Evolutionary conservation across 2,797 vertebrate genomes (phyloP), one percentile per base, ranked within the genome.

Genomic region (Jordanella pulchra): DNA sequence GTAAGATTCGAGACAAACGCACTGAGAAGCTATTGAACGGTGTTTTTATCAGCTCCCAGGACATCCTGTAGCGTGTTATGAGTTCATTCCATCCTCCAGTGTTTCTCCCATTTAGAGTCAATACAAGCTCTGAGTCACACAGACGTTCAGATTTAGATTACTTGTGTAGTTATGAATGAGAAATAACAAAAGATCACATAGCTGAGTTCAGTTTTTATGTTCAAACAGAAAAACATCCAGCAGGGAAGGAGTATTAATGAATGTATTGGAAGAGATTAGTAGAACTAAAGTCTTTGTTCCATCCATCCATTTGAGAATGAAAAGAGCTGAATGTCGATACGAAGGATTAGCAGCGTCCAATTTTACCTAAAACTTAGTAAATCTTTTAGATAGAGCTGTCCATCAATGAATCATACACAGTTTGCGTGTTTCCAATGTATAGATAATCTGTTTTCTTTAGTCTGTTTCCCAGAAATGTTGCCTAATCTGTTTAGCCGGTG

Each of bases 401-500:
- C 35, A 39, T 39, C 5, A 3, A 45, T 45, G 44, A 45, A 45
- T 45, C 13, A 12, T 12, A 12, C 11, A 45, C 44, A 45, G 14
- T 39, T 7, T 39, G 3, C 35, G 9, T 39, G 5, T 39, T 39
- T 39, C n/a, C 25, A n/a, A 9, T 23, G 69, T 69, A 50, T 76
- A 42, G 28, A 66, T 51, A 65, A 74, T 35, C 71, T 76, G 63
- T 67, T 39, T 0, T 18, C 56, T 51, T 58, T 73, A 1, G 64
- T 80, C 69, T 39, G 74, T 73, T 70, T 73, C 60, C 63, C 54
- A 75, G 80, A 80, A 79, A 79, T 61, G 27, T 7, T 60, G 42
- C 53, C 71, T 82, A 85, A 86, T 82, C 86, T 50, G 67, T 81
- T 83, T 67, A 80, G 69, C 50, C 75, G 53, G 44, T 23, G 30